phyloP scores from a whole-genome alignment of 2,113 vertebrate genomes.

The Scopus umbretta region DNA sequence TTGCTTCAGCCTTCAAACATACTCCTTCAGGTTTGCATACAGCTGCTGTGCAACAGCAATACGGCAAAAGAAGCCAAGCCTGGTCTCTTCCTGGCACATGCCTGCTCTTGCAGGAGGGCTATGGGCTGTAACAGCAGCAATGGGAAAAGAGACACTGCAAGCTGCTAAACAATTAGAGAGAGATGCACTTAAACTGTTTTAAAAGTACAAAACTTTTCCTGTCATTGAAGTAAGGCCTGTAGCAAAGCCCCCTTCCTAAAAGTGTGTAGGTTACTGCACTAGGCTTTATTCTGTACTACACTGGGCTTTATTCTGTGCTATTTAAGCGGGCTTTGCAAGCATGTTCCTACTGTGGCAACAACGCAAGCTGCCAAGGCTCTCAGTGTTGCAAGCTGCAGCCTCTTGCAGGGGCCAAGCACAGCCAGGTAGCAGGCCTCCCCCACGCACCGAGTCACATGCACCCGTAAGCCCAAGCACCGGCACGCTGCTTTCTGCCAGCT shows the following conservation, averaged over 20 bases:
- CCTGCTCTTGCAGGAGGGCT: neutral
- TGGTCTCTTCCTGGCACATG: neutral
- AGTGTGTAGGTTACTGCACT: neutral
- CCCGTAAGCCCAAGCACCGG: neutral
- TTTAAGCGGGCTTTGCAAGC: neutral
- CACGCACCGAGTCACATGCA: rapidly evolving
- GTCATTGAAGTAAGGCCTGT: neutral
- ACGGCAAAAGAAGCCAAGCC: neutral
- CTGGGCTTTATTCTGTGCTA: neutral
- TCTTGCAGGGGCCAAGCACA: rapidly evolving
- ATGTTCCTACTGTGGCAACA: neutral
- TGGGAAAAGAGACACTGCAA: neutral
- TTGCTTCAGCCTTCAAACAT: neutral
- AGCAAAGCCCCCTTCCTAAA: neutral
- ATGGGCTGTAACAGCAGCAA: neutral
- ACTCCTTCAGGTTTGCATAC: neutral
- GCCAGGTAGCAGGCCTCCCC: neutral
- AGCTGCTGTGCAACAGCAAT: neutral
- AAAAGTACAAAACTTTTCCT: neutral
- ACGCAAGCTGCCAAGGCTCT: neutral
- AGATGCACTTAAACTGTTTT: neutral
- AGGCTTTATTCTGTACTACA: neutral
- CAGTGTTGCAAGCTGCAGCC: neutral
- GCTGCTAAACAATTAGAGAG: neutral
- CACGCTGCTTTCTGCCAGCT: neutral